These are phyloP conservation scores for Synanthedon tipuliformis DNA, from an alignment of 2,888 invertebrate genomes.

Conservation along the genomic window DNA sequence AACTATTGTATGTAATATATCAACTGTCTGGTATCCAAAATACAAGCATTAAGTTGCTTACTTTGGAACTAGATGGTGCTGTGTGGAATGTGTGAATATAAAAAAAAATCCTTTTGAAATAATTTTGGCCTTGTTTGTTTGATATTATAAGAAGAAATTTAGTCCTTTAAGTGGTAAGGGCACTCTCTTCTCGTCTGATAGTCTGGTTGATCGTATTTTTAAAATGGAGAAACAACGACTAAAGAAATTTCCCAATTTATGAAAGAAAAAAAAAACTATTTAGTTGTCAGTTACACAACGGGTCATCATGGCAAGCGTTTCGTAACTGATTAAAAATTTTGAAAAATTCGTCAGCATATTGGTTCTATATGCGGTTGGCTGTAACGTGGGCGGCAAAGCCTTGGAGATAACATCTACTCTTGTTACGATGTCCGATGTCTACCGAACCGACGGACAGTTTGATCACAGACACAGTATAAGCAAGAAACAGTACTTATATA, in stretches of 20 bases:
- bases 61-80: no score
- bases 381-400: background rate
- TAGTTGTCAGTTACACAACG: no score
- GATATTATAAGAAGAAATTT: no score
- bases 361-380: conserved; percentile 1
- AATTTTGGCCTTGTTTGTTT: no score
- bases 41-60: no score
- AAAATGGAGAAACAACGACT: conserved; percentile 18
- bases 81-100: no score
- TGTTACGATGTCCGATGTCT: conserved; percentile 6
- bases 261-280: conserved; percentile 17
- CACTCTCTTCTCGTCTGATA: no score
- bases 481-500: background rate
- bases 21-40: no score
- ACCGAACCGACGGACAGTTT: background rate
- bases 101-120: no score
- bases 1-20: no score
- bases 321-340: conserved; percentile 33
- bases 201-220: conserved; percentile 11
- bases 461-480: background rate
- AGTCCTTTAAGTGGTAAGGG: no score
- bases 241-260: conserved; percentile 9
- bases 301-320: conserved; percentile 14
- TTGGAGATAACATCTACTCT: conserved; percentile 8
- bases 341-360: conserved; percentile 24